These are phyloP conservation scores for Orthosia cruda DNA, from an alignment of 2,888 invertebrate genomes.

Conservation along the genomic window DNA sequence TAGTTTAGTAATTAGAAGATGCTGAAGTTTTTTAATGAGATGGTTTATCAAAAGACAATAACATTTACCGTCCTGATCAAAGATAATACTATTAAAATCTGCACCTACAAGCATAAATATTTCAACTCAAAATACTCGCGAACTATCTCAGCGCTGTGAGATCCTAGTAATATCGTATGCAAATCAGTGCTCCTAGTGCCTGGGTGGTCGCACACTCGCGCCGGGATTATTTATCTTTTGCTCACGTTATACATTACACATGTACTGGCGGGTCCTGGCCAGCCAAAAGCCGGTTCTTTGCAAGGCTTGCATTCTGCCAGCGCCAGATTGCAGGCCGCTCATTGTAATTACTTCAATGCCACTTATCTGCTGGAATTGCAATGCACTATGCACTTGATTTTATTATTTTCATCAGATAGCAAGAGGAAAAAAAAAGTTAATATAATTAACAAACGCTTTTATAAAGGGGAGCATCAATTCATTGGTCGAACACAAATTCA, in stretches of 20 bases:
- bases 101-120: not conserved
- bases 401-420: too few relatives aligned
- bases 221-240: slow-evolving; percentile 52
- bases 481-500: too few relatives aligned
- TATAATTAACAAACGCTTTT: too few relatives aligned
- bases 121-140: slow-evolving; percentile 28
- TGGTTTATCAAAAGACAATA: too few relatives aligned
- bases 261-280: slow-evolving; percentile 19
- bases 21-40: not conserved
- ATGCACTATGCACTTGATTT: not conserved
- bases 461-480: too few relatives aligned
- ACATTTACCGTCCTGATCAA: not conserved
- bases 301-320: slow-evolving; percentile 39
- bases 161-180: slow-evolving; percentile 55
- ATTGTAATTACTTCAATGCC: slow-evolving; percentile 49
- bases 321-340: slow-evolving; percentile 30
- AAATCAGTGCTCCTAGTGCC: slow-evolving; percentile 47
- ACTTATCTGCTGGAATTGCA: slow-evolving; percentile 22
- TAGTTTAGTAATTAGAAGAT: too few relatives aligned
- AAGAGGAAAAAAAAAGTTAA: too few relatives aligned
- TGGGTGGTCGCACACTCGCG: slow-evolving; percentile 64
- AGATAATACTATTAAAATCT: slow-evolving; percentile 2
- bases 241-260: slow-evolving; percentile 40
- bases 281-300: slow-evolving; percentile 56
- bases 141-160: slow-evolving; percentile 40